A percentile compares a stretch with the other conserved stretches of the same genome.
Conservation (phyloP, 2,113 vertebrate species). For the Stegastes partitus region DNA sequence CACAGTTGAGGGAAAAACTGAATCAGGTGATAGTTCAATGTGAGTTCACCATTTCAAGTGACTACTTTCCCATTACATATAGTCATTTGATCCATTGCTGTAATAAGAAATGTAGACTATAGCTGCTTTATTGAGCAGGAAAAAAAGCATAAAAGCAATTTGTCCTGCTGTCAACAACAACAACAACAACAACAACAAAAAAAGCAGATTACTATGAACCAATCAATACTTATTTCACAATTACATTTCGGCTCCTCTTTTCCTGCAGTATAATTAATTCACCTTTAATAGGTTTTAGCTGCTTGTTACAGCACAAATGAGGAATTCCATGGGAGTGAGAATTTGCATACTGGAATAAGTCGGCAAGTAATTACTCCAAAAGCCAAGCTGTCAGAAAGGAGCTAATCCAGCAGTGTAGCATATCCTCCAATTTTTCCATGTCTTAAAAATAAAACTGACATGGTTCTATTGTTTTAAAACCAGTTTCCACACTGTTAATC, state of each 20-base stretch:
- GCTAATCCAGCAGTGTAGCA: conserved; percentile 60
- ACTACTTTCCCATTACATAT: too few relatives aligned
- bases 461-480: conserved; percentile 64
- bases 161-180: conserved; percentile 1
- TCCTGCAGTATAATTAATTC: conserved; percentile 61
- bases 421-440: conserved; percentile 44
- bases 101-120: too few relatives aligned
- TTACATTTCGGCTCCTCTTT: conserved; percentile 32
- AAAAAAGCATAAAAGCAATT: too few relatives aligned
- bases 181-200: conserved; percentile 13
- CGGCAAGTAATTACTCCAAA: conserved; percentile 68
- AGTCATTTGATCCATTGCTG: too few relatives aligned
- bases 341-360: conserved; percentile 68
- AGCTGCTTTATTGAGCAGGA: too few relatives aligned
- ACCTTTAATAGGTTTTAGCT: conserved; percentile 70
- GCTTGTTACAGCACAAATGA: conserved; percentile 67
- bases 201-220: conserved; percentile 20
- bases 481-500: conserved; percentile 59
- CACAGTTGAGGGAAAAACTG: too few relatives aligned
- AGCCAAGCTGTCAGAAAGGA: conserved; percentile 53
- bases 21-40: too few relatives aligned
- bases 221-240: conserved; percentile 39
- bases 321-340: conserved; percentile 61
- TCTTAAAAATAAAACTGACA: conserved; percentile 65
- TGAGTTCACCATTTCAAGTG: too few relatives aligned